phyloP scores from a whole-genome alignment of 2,113 vertebrate genomes.

The Sclerurus mexicanus region DNA sequence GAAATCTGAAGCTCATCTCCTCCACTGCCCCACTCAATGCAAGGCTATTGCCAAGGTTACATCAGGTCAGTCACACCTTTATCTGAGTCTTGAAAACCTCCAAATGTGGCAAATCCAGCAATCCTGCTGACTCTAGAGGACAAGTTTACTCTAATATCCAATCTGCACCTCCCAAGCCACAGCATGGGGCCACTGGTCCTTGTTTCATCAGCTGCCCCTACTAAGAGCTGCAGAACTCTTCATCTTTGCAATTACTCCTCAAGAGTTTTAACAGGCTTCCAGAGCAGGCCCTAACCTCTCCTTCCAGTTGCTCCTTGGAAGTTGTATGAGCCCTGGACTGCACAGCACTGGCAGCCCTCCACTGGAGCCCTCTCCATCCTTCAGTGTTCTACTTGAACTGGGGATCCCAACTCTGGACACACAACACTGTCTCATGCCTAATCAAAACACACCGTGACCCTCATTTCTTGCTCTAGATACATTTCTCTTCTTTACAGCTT shows the following conservation, averaged over 20 bases:
- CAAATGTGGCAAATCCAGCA: neutral
- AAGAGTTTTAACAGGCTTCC: neutral
- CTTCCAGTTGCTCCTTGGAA: neutral
- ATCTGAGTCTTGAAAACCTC: neutral
- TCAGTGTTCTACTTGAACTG: neutral
- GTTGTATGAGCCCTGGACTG: rapidly evolving
- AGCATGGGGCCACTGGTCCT: neutral
- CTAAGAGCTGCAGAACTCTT: neutral
- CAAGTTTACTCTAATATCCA: neutral
- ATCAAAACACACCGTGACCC: neutral
- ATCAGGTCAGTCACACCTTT: neutral
- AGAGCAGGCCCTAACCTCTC: neutral
- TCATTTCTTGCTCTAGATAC: neutral
- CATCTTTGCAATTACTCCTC: neutral
- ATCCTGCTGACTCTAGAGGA: neutral
- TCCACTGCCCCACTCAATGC: neutral
- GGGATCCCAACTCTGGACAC: neutral
- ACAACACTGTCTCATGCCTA: rapidly evolving
- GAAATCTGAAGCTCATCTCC: neutral
- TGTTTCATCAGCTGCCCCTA: neutral
- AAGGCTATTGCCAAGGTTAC: neutral
- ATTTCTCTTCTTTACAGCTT: neutral
- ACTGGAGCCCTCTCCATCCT: neutral
- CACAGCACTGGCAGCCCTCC: neutral
- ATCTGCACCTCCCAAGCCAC: neutral